Conservation (phyloP, 2,797 vertebrate genomes). For the Pseudochirops cupreus region DNA sequence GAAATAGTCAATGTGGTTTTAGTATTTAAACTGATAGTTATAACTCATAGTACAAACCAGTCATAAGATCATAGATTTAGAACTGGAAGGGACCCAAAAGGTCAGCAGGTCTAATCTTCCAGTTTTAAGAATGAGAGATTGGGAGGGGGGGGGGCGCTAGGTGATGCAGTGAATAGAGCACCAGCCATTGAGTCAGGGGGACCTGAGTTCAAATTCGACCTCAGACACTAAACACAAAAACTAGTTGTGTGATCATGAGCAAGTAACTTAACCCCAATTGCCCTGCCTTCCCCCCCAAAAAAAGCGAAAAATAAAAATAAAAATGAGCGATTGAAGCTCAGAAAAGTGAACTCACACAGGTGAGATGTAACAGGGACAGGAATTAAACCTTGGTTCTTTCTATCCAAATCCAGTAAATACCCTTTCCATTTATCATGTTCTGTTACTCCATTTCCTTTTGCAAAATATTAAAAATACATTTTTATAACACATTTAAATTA, state of each 20-base stretch:
- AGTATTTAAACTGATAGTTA: background rate
- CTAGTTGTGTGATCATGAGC: no score
- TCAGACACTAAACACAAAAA: no score
- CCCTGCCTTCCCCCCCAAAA: no score
- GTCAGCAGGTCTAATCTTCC: background rate
- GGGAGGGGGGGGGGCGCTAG: no score
- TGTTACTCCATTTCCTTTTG: background rate
- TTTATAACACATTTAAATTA: background rate
- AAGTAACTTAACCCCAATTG: no score
- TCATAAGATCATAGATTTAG: background rate
- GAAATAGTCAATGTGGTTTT: background rate
- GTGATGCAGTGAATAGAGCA: no score
- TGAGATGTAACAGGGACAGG: background rate
- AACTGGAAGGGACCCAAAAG: background rate
- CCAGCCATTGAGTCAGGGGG: no score
- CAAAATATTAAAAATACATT: background rate
- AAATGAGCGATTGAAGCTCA: background rate
- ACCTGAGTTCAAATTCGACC: no score
- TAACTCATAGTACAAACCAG: background rate
- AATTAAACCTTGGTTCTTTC: background rate
- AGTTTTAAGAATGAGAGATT: background rate
- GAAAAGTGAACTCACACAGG: background rate
- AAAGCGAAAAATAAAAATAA: no score
- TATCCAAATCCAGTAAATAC: background rate
- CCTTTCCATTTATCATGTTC: background rate